phyloP scores from a whole-genome alignment of 2,888 invertebrate genomes.

The Lasioglossum morio region DNA sequence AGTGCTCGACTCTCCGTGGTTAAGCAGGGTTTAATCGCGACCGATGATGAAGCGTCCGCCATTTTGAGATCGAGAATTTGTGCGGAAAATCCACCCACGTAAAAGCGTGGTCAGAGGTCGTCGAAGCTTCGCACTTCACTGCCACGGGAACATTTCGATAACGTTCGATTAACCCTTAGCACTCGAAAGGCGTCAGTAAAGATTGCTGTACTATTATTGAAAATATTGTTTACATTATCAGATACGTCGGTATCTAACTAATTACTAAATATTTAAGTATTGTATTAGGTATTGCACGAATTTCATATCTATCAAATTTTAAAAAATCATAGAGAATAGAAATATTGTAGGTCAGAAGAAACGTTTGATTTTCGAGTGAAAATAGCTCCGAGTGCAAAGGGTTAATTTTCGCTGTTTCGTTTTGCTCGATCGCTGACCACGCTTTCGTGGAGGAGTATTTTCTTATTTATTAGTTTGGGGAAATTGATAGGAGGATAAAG shows the following conservation, averaged over 20 bases:
- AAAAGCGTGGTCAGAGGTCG: not conserved
- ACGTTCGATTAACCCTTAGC: too few species aligned
- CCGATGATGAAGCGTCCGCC: not conserved
- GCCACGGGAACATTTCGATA: slow-evolving; percentile 16
- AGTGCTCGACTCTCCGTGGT: slow-evolving; percentile 57
- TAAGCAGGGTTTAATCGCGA: slow-evolving; percentile 67
- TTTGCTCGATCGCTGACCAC: not conserved
- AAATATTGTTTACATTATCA: too few species aligned
- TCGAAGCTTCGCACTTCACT: slow-evolving; percentile 23
- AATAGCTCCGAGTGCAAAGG: too few species aligned
- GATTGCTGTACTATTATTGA: too few species aligned
- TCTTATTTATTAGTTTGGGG: not conserved
- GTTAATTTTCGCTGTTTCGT: not conserved
- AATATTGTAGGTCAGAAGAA: too few species aligned
- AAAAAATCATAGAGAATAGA: too few species aligned
- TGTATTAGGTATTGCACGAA: too few species aligned
- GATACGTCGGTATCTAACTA: too few species aligned
- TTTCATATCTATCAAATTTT: too few species aligned
- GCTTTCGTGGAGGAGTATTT: not conserved
- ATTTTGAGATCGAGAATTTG: slow-evolving; percentile 35
- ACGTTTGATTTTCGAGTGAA: too few species aligned
- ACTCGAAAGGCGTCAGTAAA: too few species aligned
- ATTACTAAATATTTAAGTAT: too few species aligned
- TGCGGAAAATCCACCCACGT: not conserved
- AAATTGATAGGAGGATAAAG: not conserved